These are phyloP conservation scores for Alosa sapidissima DNA, from an alignment of 2,797 vertebrate genomes.

Conservation along the genomic window DNA sequence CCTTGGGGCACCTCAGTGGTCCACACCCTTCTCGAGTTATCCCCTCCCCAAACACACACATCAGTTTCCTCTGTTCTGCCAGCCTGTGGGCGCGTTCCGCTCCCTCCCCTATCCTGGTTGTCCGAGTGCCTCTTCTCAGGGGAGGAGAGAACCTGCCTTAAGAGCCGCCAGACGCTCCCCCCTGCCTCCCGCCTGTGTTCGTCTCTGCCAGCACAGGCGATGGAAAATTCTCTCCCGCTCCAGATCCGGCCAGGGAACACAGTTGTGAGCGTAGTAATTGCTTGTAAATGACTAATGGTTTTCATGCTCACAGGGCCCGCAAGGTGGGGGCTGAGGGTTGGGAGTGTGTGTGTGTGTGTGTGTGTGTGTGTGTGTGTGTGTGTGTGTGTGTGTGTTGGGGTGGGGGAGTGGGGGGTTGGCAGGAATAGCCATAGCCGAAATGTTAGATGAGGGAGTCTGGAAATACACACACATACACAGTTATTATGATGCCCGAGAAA, in stretches of 20 bases:
- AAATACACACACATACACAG: not conserved
- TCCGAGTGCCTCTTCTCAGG: not conserved
- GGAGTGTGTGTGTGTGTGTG: not conserved
- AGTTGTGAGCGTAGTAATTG: conserved; percentile 45
- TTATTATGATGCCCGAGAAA: conserved; percentile 22
- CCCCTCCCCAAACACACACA: not conserved
- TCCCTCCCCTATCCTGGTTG: not conserved
- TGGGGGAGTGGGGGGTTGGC: not conserved
- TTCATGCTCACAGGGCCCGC: conserved; percentile 34
- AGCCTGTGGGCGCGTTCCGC: not conserved
- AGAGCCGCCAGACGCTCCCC: not conserved
- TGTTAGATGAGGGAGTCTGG: conserved; percentile 15
- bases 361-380: not conserved
- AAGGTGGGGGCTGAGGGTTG: not conserved
- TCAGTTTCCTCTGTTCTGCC: not conserved
- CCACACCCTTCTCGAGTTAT: not conserved
- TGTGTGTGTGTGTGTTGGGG: not conserved
- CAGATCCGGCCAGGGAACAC: conserved; percentile 26
- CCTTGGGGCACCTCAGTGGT: conserved; percentile 6
- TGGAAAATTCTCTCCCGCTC: conserved; percentile 29
- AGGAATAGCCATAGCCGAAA: not conserved
- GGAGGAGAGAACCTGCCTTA: not conserved
- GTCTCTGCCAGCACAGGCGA: conserved; percentile 27
- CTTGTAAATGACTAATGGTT: conserved; percentile 43
- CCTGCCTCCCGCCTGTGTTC: conserved; percentile 23